phyloP scores from a whole-genome alignment of 2,113 vertebrate genomes.

The Litocranius walleri region DNA sequence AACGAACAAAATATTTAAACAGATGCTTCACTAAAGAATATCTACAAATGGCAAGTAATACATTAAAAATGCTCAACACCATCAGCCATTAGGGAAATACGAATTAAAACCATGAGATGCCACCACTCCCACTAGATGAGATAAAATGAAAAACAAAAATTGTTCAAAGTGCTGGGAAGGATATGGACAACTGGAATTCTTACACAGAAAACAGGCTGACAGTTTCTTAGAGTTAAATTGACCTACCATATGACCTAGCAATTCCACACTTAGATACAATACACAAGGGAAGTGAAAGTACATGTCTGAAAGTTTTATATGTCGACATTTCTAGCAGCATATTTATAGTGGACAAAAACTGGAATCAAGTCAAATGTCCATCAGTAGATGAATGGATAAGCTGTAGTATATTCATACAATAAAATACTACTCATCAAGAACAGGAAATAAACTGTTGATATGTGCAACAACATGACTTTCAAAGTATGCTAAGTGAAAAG shows the following conservation, averaged over 20 bases:
- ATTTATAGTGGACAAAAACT: background rate
- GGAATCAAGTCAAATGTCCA: background rate
- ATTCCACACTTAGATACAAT: background rate
- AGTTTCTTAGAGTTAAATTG: background rate
- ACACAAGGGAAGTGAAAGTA: background rate
- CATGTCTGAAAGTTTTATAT: background rate
- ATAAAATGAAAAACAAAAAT: background rate
- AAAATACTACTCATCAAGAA: background rate
- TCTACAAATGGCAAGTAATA: background rate
- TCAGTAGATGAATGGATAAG: background rate
- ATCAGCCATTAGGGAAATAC: background rate
- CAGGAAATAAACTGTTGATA: background rate
- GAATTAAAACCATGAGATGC: background rate
- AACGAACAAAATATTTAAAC: background rate
- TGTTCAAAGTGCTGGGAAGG: background rate
- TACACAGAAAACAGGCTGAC: background rate
- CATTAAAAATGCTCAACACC: background rate
- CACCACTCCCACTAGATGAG: background rate
- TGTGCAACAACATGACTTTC: background rate
- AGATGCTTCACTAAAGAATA: background rate
- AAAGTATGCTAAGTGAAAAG: background rate
- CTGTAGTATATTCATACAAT: background rate
- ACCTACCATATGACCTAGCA: background rate
- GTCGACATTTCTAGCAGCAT: background rate
- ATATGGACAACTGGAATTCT: background rate